These are phyloP conservation scores for Eretmocerus hayati DNA, from an alignment of 2,888 invertebrate genomes.

Conservation along the genomic window DNA sequence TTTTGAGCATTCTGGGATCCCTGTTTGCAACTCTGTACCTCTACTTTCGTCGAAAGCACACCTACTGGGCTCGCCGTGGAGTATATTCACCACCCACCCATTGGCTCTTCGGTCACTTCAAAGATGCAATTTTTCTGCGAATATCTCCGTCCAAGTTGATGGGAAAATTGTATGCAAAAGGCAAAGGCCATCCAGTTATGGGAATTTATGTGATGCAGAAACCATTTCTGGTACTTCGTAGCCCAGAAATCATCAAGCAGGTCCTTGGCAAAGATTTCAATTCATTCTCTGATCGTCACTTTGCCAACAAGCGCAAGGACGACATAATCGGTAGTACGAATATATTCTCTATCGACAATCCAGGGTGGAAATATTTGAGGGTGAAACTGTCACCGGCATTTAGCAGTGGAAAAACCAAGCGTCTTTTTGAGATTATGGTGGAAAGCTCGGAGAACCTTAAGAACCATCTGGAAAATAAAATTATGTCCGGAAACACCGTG, in stretches of 20 bases:
- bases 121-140: constrained; percentile 29
- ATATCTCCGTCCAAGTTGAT: constrained; percentile 29
- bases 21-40: too few relatives aligned
- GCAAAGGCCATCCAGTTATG: constrained; percentile 35
- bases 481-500: constrained; percentile 26
- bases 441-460: constrained; percentile 29
- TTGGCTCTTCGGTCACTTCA: constrained; percentile 33
- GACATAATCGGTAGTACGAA: constrained; percentile 45
- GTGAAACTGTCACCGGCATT: constrained; percentile 48
- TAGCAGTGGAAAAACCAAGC: constrained; percentile 38
- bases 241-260: constrained; percentile 46
- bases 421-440: constrained; percentile 35
- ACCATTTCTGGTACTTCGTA: constrained; percentile 46
- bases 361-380: constrained; percentile 38
- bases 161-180: constrained; percentile 25
- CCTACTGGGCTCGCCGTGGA: constrained; percentile 32
- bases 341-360: constrained; percentile 46
- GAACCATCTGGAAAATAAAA: constrained; percentile 22
- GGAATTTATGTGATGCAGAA: constrained; percentile 48
- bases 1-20: too few relatives aligned
- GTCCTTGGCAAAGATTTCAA: constrained; percentile 49
- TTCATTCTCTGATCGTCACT: constrained; percentile 42
- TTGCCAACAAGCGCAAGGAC: constrained; percentile 30
- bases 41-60: too few relatives aligned
- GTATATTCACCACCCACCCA: constrained; percentile 27